Evolutionary conservation across 1,140 invertebrate genomes (phyloP), one percentile per base, ranked within the genome.

Genomic region (Drosophila saltans): DNA sequence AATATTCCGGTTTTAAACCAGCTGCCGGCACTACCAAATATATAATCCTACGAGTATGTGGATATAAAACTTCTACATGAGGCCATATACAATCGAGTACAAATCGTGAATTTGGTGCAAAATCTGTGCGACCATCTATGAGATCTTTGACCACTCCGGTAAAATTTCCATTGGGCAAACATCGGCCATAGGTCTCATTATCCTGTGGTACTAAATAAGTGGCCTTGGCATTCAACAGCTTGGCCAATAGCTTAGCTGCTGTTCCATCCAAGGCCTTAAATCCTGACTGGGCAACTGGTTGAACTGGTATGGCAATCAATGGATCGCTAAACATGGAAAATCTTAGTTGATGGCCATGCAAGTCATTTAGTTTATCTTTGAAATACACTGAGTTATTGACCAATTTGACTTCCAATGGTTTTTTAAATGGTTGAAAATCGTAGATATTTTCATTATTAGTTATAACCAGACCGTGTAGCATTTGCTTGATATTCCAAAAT

Each of bases 251-350:
- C 1, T 69, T 68, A 1, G 88, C 91, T 1, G 82, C 64, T 2
- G 62, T 57, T 0, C 91, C 91, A 65, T 92, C 91, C 1, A 86
- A 57, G 1, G 75, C 78, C 0, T 41, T 45, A 40, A 75, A 92
- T 5, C 90, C 90, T 0, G 55, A 33, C 0, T 16, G 77, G 11
- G 69, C 66, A n/a, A 76, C 66, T 1, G 69, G 66, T 1, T 48
- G 3, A 0, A 55, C 33, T 0, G 90, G 90, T 3, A 89, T 8
- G 0, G 91, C 90, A 7, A 89, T 69, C 58, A 91, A 21, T 0
- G 75, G 81, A 36, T 91, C 70, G 6, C 43, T 52, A 24, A 92
- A 92, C 88, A 91, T 91, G 10, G 88, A 91, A 9, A 81, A 84
- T 0, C 84, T 73, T 8, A 92, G 11, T 1, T 79, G 69, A 52